Evolutionary conservation across 2,113 vertebrate genomes (phyloP).

Genomic region (Eira barbara): DNA sequence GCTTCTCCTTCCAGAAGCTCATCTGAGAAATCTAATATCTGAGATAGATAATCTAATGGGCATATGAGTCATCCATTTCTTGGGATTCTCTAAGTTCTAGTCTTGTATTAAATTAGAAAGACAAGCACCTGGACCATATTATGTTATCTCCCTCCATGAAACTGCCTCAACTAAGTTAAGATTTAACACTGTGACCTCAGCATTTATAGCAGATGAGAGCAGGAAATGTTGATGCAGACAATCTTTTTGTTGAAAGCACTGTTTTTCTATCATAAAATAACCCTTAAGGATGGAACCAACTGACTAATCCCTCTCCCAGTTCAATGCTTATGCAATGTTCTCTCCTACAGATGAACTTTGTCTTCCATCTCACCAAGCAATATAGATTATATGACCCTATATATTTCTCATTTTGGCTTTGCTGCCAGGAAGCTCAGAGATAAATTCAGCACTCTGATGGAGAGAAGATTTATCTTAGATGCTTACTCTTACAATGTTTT

Average conservation of each 20-base stretch:
- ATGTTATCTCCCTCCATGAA: conserved; percentile 21
- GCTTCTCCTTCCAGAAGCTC: conserved; percentile 38
- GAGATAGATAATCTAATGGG: conserved; percentile 65
- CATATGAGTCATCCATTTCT: conserved; percentile 62
- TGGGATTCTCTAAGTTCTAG: conserved; percentile 46
- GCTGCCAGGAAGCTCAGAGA: neutral
- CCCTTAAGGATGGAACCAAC: neutral
- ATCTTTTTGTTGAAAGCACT: neutral
- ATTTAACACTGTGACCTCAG: conserved; percentile 48
- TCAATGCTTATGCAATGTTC: fast-evolving
- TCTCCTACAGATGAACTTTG: neutral
- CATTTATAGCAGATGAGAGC: neutral
- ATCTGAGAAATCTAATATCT: conserved; percentile 68
- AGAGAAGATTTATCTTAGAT: neutral
- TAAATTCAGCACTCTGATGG: neutral
- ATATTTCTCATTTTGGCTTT: neutral
- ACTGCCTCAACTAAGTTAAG: conserved; percentile 48
- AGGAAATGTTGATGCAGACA: neutral
- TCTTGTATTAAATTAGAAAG: conserved; percentile 64
- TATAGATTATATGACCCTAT: neutral
- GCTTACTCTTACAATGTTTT: neutral
- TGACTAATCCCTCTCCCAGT: neutral
- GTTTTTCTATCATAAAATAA: neutral
- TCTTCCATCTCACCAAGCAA: neutral
- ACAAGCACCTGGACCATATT: conserved; percentile 58